phyloP scores from a whole-genome alignment of 1,140 invertebrate genomes.

The Carposina sasakii region DNA sequence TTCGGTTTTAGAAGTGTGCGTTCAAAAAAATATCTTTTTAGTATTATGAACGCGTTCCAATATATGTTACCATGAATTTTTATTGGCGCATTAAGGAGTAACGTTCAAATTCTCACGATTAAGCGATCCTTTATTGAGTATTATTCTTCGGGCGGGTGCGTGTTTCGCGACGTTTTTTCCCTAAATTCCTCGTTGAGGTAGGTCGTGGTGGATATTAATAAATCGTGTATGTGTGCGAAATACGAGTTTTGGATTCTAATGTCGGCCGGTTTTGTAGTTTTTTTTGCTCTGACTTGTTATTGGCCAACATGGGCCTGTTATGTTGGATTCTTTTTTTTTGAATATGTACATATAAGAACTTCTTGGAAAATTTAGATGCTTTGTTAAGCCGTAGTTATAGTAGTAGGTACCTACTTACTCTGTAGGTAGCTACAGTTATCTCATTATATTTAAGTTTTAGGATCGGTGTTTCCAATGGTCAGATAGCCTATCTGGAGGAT shows the following conservation, averaged over 20 bases:
- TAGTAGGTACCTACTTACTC: too few relatives aligned
- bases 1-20: constrained; percentile 40
- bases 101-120: constrained; percentile 31
- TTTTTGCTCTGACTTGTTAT: constrained; percentile 15
- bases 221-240: constrained; percentile 29
- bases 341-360: constrained; percentile 1
- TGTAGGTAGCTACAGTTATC: too few relatives aligned
- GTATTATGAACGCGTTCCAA: constrained; percentile 39
- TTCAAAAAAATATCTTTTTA: constrained; percentile 57
- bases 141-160: constrained; percentile 23
- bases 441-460: too few relatives aligned
- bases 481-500: too few relatives aligned
- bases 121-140: constrained; percentile 24
- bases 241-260: constrained; percentile 51
- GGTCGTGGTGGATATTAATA: constrained; percentile 38
- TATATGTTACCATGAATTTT: constrained; percentile 43
- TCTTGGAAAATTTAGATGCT: not conserved
- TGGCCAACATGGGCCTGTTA: constrained; percentile 2
- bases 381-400: not conserved
- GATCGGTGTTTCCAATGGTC: too few relatives aligned
- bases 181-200: constrained; percentile 44
- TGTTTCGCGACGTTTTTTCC: constrained; percentile 39
- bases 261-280: constrained; percentile 37
- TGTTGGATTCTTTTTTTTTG: constrained; percentile 26
- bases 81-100: too few relatives aligned